phyloP scores from a whole-genome alignment of 2,888 invertebrate species.

The Aricia artaxerxes region DNA sequence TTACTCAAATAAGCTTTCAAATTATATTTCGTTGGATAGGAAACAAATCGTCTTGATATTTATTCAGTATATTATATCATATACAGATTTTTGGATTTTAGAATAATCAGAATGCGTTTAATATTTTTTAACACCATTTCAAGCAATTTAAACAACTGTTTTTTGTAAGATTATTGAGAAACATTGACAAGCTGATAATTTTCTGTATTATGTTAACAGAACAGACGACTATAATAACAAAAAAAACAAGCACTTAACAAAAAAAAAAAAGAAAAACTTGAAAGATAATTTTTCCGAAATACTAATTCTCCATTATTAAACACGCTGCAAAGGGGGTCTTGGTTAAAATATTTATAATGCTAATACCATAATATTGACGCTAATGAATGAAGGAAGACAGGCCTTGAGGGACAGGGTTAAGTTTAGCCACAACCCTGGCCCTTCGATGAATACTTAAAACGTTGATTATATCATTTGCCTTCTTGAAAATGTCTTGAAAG shows the following conservation, averaged over 20 bases:
- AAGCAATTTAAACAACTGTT: too few relatives aligned
- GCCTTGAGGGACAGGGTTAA: constrained; percentile 36
- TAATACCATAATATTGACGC: constrained; percentile 39
- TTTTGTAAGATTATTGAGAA: too few relatives aligned
- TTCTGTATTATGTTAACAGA: too few relatives aligned
- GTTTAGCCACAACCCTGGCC: constrained; percentile 35
- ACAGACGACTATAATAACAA: neutral
- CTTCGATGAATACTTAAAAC: constrained; percentile 29
- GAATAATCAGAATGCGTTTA: too few relatives aligned
- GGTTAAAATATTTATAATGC: constrained; percentile 32
- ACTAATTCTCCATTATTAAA: neutral
- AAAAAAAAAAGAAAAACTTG: neutral
- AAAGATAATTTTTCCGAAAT: neutral
- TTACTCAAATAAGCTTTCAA: too few relatives aligned
- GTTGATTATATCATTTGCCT: constrained; percentile 5
- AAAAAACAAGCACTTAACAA: neutral
- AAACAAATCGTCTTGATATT: too few relatives aligned
- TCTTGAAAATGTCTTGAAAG: constrained; percentile 17
- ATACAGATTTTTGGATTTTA: too few relatives aligned
- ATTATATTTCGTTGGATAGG: too few relatives aligned
- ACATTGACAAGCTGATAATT: too few relatives aligned
- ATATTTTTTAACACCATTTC: too few relatives aligned
- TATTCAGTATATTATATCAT: too few relatives aligned
- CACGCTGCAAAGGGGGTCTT: neutral
- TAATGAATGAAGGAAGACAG: constrained; percentile 38